A percentile compares a stretch with the other conserved stretches of the same genome.
Conservation (phyloP, 2,888 invertebrate genomes). For the Drosophila histrio region DNA sequence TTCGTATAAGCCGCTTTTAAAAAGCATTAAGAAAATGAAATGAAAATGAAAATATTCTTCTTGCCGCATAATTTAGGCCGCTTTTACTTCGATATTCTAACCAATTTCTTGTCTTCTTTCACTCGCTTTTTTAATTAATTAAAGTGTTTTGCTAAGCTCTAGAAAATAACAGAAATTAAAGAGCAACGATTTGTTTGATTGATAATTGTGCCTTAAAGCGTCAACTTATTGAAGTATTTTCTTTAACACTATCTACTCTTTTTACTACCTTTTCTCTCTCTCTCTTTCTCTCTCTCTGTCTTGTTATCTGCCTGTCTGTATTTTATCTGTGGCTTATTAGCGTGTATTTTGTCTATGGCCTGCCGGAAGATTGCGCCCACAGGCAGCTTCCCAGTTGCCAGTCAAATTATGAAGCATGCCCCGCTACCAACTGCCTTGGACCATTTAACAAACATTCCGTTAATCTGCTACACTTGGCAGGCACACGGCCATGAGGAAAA, state of each 20-base stretch:
- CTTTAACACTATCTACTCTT: not conserved
- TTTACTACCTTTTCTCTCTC: not conserved
- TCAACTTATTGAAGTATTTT: not conserved
- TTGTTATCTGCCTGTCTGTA: not conserved
- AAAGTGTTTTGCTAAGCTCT: slow-evolving; percentile 52
- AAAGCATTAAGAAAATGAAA: slow-evolving; percentile 73
- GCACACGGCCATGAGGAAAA: slow-evolving; percentile 59
- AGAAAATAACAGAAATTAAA: slow-evolving; percentile 31
- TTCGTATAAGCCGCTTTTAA: slow-evolving; percentile 65
- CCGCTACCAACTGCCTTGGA: slow-evolving; percentile 36
- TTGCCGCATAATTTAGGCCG: slow-evolving; percentile 32
- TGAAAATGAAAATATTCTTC: slow-evolving; percentile 42
- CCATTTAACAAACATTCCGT: slow-evolving; percentile 78
- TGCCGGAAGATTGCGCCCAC: slow-evolving; percentile 36
- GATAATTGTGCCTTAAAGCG: slow-evolving; percentile 18
- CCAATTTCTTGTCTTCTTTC: slow-evolving; percentile 16
- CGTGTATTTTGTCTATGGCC: slow-evolving; percentile 54
- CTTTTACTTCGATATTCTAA: slow-evolving; percentile 39
- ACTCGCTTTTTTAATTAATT: slow-evolving; percentile 61
- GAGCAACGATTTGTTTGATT: not conserved
- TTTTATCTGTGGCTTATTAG: slow-evolving; percentile 61
- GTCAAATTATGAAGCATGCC: slow-evolving; percentile 58
- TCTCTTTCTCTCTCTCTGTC: not conserved
- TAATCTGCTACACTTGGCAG: slow-evolving; percentile 77
- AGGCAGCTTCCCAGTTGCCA: slow-evolving; percentile 20